Conservation (phyloP, 2,888 invertebrate genomes). For the Nymphalis c-album region DNA sequence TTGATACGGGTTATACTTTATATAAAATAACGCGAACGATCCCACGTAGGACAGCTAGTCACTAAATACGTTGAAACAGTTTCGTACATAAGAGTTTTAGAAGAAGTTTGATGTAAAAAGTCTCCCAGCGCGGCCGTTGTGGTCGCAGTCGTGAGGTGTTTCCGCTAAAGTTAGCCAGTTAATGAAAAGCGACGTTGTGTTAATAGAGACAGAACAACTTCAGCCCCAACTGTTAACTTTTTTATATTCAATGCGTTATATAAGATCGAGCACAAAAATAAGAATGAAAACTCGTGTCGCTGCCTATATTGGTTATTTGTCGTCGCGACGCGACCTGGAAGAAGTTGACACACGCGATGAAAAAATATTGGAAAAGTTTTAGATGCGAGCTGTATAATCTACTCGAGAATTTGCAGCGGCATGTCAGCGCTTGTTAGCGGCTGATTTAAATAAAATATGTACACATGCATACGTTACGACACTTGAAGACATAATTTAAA, state of each 20-base stretch:
- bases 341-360: slow-evolving; percentile 70
- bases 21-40: too few species aligned
- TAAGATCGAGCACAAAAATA: slow-evolving; percentile 16
- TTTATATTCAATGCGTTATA: slow-evolving; percentile 10
- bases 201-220: slow-evolving; percentile 66
- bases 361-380: slow-evolving; percentile 76
- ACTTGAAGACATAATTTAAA: too few species aligned
- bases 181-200: slow-evolving; percentile 68
- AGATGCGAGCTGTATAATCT: slow-evolving; percentile 45
- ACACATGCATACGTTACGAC: neutral
- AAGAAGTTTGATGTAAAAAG: slow-evolving; percentile 25
- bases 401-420: slow-evolving; percentile 16
- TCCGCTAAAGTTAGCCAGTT: slow-evolving; percentile 53
- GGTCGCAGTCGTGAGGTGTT: slow-evolving; percentile 21
- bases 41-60: neutral
- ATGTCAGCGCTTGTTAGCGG: neutral
- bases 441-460: neutral
- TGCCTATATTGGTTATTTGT: slow-evolving; percentile 71
- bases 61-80: slow-evolving; percentile 14
- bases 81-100: slow-evolving; percentile 24
- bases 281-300: slow-evolving; percentile 57
- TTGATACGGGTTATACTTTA: too few species aligned
- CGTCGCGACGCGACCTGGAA: slow-evolving; percentile 58
- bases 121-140: slow-evolving; percentile 14
- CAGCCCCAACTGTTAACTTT: slow-evolving; percentile 48